Percentiles rank a stretch among this genome's conserved stretches.
Conservation (phyloP, 1,140 invertebrate species). For the Macrotrachela quadricornifera region DNA sequence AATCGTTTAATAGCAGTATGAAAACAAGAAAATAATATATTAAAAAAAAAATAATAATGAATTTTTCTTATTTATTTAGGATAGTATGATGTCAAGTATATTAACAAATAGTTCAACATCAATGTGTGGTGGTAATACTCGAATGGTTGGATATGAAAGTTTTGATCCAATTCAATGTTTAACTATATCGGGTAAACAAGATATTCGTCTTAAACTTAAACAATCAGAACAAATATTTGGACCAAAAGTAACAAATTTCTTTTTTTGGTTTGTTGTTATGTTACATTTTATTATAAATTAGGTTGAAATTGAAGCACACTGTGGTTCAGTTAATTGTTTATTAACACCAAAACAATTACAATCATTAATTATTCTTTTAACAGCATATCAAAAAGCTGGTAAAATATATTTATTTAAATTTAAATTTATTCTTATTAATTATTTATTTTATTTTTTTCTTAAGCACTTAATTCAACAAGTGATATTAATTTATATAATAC, state of each 20-base stretch:
- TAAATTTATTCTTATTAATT: too few species aligned
- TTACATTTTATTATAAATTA: conserved; percentile 13
- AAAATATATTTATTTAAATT: too few species aligned
- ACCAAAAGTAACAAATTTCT: conserved; percentile 57
- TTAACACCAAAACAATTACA: conserved; percentile 43
- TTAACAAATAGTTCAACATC: background rate
- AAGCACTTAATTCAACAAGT: too few species aligned
- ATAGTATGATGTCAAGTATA: conserved; percentile 11
- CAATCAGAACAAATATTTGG: conserved; percentile 52
- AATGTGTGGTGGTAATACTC: background rate
- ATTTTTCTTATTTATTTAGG: background rate
- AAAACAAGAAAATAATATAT: conserved; percentile 8
- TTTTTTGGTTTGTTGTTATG: too few species aligned
- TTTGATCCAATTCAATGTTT: conserved; percentile 16
- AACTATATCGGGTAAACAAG: conserved; percentile 23
- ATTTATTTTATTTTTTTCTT: too few species aligned
- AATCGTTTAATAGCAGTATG: conserved; percentile 6
- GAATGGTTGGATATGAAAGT: background rate
- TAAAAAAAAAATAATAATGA: conserved; percentile 9
- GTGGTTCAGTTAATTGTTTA: conserved; percentile 55
- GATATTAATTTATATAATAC: too few species aligned
- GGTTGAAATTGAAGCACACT: conserved; percentile 48
- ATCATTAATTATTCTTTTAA: too few species aligned
- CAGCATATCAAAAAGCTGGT: too few species aligned
- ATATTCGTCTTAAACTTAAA: conserved; percentile 56